Conservation (phyloP, 2,113 vertebrate genomes). For the Pollimyrus isidori region DNA sequence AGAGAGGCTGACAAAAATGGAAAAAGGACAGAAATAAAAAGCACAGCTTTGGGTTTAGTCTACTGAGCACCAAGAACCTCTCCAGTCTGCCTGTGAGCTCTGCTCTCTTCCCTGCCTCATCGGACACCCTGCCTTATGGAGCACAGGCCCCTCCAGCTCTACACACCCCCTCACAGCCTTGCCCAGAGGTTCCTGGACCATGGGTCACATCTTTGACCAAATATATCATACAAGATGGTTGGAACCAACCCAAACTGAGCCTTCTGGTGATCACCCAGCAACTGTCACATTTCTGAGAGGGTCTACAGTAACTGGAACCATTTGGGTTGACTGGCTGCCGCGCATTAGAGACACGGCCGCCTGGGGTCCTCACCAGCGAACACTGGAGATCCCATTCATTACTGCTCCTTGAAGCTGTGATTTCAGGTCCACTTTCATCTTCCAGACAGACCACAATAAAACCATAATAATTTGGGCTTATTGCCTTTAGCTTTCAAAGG, state of each 20-base stretch:
- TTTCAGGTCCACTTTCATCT: conserved; percentile 9
- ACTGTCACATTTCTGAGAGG: not conserved
- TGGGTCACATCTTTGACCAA: not conserved
- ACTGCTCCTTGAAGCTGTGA: not conserved
- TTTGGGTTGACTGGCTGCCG: not conserved
- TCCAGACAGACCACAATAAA: not conserved
- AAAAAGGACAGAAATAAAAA: not conserved
- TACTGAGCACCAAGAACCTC: not conserved
- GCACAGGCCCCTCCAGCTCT: too few relatives aligned
- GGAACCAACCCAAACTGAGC: not conserved
- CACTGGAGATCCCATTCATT: not conserved
- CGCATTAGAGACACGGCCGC: not conserved
- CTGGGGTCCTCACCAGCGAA: not conserved
- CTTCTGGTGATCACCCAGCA: not conserved
- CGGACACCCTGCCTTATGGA: too few relatives aligned
- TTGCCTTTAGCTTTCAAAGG: conserved; percentile 1
- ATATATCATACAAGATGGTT: not conserved
- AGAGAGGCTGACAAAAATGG: not conserved
- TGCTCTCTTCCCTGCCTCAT: not conserved
- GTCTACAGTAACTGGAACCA: not conserved
- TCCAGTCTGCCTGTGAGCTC: not conserved
- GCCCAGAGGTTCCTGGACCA: not conserved
- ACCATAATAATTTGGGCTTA: not conserved
- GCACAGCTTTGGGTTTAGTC: not conserved
- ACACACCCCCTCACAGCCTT: too few relatives aligned